Base-by-base conservation (phyloP, 2,888 invertebrate genomes). In the Yponomeuta evonymella region DNA sequence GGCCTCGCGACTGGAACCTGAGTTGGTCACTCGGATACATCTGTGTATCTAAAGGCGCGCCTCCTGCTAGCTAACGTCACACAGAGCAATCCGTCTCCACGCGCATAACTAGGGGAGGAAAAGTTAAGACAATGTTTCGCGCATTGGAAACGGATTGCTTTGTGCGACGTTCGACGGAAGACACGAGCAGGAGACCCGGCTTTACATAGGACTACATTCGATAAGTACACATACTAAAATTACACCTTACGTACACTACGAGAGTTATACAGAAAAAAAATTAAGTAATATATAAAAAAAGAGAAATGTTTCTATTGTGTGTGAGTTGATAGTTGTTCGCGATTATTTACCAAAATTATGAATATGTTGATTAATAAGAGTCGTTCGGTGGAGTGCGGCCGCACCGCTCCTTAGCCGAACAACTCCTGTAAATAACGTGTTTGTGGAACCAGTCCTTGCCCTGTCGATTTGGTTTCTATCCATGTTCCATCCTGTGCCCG, bases 261-360 rank as follows among this genome's bases (percentile, higher is more conserved):
- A 90, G 86, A 88, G 89, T 89, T 91, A 85, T 86, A 88, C 79
- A 86, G 82, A 84, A 75, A 71, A 66, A 58, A 58, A 51, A 2
- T 36, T 36, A 36, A 48, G 83, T 89, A 89, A 90, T 90, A 90
- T 90, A 90, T 89, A 87, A 85, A 58, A 58, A 58, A 65, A 86
- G 79, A 90, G 86, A 70, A n/a, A 87, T 87, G 85, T 88, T 89
- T 89, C 87, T 90, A 90, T 89, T 88, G 86, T 86, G 82, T 88
- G 86, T 83, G 83, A 83, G 86, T 87, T 88, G 83, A 88, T 86
- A 86, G 80, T 87, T 84, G 82, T 86, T 67, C 70, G 66, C 70
- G 85, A 88, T 90, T 89, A 87, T 90, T 89, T 90, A 89, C 86
- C 89, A 85, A 90, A 89, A 89, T 89, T 86, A 83, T 86, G 81